Conservation (phyloP, 1,140 invertebrate species). For the Triops longicaudatus region DNA sequence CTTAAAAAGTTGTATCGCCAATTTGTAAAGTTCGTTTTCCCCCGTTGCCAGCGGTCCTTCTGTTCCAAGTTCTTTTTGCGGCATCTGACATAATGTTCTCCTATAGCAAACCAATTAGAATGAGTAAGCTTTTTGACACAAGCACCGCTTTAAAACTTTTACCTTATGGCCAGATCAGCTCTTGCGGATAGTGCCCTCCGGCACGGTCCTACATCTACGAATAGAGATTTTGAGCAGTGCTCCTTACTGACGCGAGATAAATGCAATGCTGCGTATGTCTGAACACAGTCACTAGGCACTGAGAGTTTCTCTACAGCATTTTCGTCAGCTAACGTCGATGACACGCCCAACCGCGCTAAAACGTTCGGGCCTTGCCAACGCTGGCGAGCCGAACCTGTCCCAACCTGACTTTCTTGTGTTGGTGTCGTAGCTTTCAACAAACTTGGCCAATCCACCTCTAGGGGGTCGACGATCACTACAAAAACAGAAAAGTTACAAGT, state of each 20-base stretch:
- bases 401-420: conserved; percentile 14
- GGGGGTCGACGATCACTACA: conserved; percentile 68
- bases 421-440: conserved; percentile 48
- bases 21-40: background rate
- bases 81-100: conserved; percentile 22
- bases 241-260: conserved; percentile 42
- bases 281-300: conserved; percentile 30
- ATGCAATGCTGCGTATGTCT: conserved; percentile 54
- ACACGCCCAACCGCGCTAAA: conserved; percentile 60
- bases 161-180: conserved; percentile 49
- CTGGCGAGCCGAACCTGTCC: conserved; percentile 49
- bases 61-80: conserved; percentile 20
- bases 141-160: background rate
- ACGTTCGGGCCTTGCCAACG: conserved; percentile 67
- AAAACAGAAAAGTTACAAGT: conserved; percentile 36
- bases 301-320: conserved; percentile 23
- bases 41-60: background rate
- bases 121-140: background rate
- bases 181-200: conserved; percentile 54
- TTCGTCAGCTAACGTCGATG: conserved; percentile 36
- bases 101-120: conserved; percentile 9
- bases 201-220: conserved; percentile 44
- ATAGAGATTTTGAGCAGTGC: conserved; percentile 40
- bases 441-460: conserved; percentile 88
- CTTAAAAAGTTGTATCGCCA: background rate